Conservation (phyloP, 2,113 vertebrate species). For the Chlorocebus sabaeus region DNA sequence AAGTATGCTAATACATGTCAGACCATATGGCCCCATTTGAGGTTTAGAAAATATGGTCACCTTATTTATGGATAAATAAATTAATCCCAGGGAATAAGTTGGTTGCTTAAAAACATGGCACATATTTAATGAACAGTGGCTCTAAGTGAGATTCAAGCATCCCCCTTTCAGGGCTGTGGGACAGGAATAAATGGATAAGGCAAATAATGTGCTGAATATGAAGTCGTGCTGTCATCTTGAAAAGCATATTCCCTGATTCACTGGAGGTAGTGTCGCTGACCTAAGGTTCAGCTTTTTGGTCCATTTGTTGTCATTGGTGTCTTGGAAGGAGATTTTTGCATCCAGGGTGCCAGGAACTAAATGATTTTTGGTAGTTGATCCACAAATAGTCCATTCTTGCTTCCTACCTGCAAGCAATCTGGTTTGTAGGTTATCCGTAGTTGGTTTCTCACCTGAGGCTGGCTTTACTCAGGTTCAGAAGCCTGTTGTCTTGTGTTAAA, state of each 20-base stretch:
- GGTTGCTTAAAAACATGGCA: not conserved
- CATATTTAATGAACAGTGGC: not conserved
- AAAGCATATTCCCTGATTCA: not conserved
- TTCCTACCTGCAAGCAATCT: not conserved
- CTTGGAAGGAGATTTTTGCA: not conserved
- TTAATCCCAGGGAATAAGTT: slow-evolving; percentile 10
- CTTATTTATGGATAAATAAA: slow-evolving; percentile 35
- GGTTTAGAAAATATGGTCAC: slow-evolving; percentile 47
- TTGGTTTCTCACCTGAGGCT: not conserved
- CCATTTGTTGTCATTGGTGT: not conserved
- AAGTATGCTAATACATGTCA: slow-evolving; percentile 53
- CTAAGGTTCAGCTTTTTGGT: not conserved
- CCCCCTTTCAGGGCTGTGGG: not conserved
- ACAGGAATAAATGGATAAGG: not conserved
- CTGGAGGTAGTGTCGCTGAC: not conserved
- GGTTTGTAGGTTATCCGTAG: not conserved
- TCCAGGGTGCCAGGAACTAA: not conserved
- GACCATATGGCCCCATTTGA: slow-evolving; percentile 33
- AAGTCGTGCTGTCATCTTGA: not conserved
- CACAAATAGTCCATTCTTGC: not conserved
- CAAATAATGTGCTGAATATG: not conserved
- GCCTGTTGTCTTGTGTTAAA: not conserved
- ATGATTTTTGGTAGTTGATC: not conserved
- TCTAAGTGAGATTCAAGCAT: not conserved
- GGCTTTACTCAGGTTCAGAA: not conserved